phyloP scores from a whole-genome alignment of 2,888 invertebrate genomes.

The Chelonus formosanus region DNA sequence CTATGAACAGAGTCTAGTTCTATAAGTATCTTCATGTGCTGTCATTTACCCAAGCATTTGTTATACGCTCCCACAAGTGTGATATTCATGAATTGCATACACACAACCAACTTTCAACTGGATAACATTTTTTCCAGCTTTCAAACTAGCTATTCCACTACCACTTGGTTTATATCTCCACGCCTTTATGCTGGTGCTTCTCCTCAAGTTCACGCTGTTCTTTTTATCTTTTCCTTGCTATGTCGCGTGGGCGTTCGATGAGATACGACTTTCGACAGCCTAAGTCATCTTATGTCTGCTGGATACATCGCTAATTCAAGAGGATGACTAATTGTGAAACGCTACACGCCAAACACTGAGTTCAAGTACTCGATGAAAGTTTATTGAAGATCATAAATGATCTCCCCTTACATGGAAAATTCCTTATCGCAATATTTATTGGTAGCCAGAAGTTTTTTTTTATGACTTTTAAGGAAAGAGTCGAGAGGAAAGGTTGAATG shows the following conservation, averaged over 20 bases:
- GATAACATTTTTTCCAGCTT: neutral
- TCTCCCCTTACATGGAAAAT: too few species aligned
- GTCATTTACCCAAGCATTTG: conserved; percentile 2
- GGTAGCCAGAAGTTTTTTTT: too few species aligned
- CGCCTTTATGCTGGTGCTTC: neutral
- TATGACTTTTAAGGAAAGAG: too few species aligned
- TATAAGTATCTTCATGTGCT: conserved; percentile 12
- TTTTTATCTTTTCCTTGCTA: neutral
- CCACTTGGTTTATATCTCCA: neutral
- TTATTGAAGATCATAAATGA: too few species aligned
- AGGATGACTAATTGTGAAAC: conserved; percentile 33
- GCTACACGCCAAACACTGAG: neutral
- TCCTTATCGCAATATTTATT: too few species aligned
- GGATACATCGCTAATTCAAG: conserved; percentile 29
- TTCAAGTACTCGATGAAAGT: conserved; percentile 12
- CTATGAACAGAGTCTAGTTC: conserved; percentile 12
- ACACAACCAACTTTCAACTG: neutral
- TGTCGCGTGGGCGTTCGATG: conserved; percentile 1
- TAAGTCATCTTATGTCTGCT: neutral
- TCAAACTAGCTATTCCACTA: too few species aligned
- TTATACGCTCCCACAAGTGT: conserved; percentile 15
- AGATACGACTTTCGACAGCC: conserved; percentile 1
- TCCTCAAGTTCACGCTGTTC: neutral
- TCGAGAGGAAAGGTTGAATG: too few species aligned
- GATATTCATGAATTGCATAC: neutral